Conservation (phyloP, 2,888 invertebrate species). For the Tetragonisca angustula region DNA sequence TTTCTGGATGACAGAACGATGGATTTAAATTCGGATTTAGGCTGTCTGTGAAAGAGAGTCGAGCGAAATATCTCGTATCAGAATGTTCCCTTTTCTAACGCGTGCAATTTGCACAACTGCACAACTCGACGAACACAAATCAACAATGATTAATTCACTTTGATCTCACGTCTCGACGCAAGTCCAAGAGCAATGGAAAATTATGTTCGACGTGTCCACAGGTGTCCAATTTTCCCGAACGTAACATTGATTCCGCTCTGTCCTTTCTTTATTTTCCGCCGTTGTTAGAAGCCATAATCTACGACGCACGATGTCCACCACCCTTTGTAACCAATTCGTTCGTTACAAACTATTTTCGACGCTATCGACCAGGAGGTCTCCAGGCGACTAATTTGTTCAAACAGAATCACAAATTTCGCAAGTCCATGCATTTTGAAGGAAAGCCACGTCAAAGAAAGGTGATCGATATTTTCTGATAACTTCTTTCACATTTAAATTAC, state of each 20-base stretch:
- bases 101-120: too few species aligned
- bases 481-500: neutral
- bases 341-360: neutral
- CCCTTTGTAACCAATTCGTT: slow-evolving; percentile 5
- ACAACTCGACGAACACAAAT: neutral
- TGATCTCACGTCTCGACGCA: neutral
- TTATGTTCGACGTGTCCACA: neutral
- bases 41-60: rapidly evolving
- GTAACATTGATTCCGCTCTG: slow-evolving; percentile 7
- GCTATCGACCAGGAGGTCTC: neutral
- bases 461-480: neutral
- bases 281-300: neutral
- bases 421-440: too few species aligned
- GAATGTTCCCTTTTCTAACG: too few species aligned
- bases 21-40: neutral
- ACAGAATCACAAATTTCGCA: neutral
- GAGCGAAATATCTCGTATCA: neutral
- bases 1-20: neutral
- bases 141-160: neutral
- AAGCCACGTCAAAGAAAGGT: neutral
- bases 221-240: slow-evolving; percentile 2
- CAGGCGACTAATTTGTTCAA: neutral
- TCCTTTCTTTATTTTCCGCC: neutral
- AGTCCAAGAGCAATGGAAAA: neutral
- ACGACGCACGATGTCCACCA: neutral